Evolutionary conservation across 2,888 invertebrate species (phyloP), one percentile per base, ranked within the genome.

Genomic region (Microctonus brassicae): DNA sequence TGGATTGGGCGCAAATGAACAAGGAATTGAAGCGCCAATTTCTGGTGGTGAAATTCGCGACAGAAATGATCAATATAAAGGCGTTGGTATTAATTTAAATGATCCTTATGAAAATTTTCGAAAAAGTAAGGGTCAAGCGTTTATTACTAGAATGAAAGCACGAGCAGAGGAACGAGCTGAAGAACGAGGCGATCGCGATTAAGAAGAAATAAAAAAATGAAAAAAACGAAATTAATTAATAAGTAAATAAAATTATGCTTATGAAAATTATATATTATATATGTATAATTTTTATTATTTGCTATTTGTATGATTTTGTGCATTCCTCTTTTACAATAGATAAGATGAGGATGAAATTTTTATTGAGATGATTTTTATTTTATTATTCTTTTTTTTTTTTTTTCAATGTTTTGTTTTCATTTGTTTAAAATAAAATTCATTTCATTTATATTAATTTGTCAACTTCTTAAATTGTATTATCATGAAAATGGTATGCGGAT

Each of bases 21-120:
- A 98, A 88, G 99, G 99, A 73, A 98, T 97, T 75, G 95, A 97
- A 73, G 94, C 97, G 77, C 98, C 98, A 0, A 97, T 99, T 78
- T 93, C 95, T 65, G 97, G 96, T 0, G 97, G 97, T 58, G 94
- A 95, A 79, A 95, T 94, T 22, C 90, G 99, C 10, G 98, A 99
- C 86, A 92, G 93, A 77, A 93, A 93, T 82, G 98, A 99, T 88
- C 94, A 96, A 89, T 99, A 97, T 88, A 97, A 94, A 91, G 99
- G 99, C 75, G 93, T 99, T 73, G 99, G 98, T 58, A 93, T 96
- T 76, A 95, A 95, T 87, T 89, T 96, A 74, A 96, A 95, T 84
- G 98, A 98, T 89, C 98, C 98, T 0, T 98, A 97, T 85, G 98
- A 98, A 89, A 97, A 96, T 89, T 98, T 98, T 89, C 92, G 98